phyloP scores from a whole-genome alignment of 2,797 vertebrate species.

The Nannoperca obscura region DNA sequence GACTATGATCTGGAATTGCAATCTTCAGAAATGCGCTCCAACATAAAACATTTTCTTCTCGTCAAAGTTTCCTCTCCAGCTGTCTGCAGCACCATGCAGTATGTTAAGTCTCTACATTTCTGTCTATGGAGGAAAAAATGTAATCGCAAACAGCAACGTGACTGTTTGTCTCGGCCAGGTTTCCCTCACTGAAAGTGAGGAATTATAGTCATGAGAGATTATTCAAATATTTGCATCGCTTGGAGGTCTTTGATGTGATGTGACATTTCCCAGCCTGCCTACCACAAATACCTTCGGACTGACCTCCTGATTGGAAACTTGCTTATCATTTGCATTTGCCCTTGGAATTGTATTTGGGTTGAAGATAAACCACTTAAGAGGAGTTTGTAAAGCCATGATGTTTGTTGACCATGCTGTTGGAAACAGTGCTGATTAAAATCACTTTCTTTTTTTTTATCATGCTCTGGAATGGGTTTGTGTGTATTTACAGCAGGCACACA shows the following conservation, averaged over 20 bases:
- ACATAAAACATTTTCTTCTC: slow-evolving; percentile 43
- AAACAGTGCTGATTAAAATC: slow-evolving; percentile 78
- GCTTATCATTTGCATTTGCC: slow-evolving; percentile 57
- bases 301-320: slow-evolving; percentile 52
- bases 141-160: slow-evolving; percentile 70
- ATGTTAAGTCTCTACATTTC: slow-evolving; percentile 44
- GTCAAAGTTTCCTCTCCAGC: slow-evolving; percentile 57
- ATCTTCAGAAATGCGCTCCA: slow-evolving; percentile 38
- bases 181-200: slow-evolving; percentile 52
- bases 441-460: slow-evolving; percentile 65
- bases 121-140: slow-evolving; percentile 63
- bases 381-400: slow-evolving; percentile 71
- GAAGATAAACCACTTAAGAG: slow-evolving; percentile 67
- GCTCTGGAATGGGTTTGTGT: slow-evolving; percentile 52
- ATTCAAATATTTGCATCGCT: slow-evolving; percentile 15
- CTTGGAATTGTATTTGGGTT: slow-evolving; percentile 59
- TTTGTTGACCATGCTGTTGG: slow-evolving; percentile 73
- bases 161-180: slow-evolving; percentile 53
- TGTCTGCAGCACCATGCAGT: slow-evolving; percentile 34
- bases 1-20: slow-evolving; percentile 57
- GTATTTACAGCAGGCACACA: slow-evolving; percentile 48
- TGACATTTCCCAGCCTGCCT: slow-evolving; percentile 24
- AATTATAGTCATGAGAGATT: slow-evolving; percentile 35
- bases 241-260: slow-evolving; percentile 27
- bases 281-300: slow-evolving; percentile 40